Evolutionary conservation across 1,140 invertebrate species (phyloP), one percentile per base, ranked within the genome.

Genomic region (Prorops nasuta): DNA sequence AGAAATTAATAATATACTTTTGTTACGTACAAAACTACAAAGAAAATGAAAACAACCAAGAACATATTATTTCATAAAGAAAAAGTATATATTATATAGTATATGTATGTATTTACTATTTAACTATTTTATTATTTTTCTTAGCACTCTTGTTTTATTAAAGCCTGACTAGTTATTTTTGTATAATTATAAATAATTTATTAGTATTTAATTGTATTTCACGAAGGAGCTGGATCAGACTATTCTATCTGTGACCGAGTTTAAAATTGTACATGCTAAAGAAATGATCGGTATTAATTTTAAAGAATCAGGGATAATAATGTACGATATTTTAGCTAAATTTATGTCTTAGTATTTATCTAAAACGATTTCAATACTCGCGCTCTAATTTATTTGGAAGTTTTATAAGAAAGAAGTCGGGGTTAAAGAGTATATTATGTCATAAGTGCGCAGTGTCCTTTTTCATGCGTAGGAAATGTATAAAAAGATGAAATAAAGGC

Each of bases 81-180:
- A 44, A 56, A 49, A 48, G 42, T 21, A 24, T 52, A 52, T 34
- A 41, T 47, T 40, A n/a, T 56, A 57, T 39, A 59, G n/a, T n/a
- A n/a, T n/a, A n/a, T n/a, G n/a, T n/a, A 51, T 58, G 45, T 67
- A 66, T 68, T 58, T 62, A 51, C 56, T 61, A 60, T 58, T 61
- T 41, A 49, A 44, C 62, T 59, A 59, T 69, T 42, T 54, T 57
- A 43, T 62, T 54, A 24, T 49, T 53, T 56, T 44, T 24, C 31
- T 59, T 56, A 56, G 61, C 51, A 56, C 37, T 60, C 14, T 44
- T 66, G 41, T 51, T 62, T 56, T 46, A 51, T 51, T 34, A 57
- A 58, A 70, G 66, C 63, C 63, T 65, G 68, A 66, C 69, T 69
- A 67, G 56, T 69, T 65, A 66, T 67, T 64, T 69, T 63, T 67